Percentiles rank a stretch among this genome's conserved stretches.
phyloP scores from a whole-genome alignment of 2,888 invertebrate genomes.

The Drosophila gaucha region DNA sequence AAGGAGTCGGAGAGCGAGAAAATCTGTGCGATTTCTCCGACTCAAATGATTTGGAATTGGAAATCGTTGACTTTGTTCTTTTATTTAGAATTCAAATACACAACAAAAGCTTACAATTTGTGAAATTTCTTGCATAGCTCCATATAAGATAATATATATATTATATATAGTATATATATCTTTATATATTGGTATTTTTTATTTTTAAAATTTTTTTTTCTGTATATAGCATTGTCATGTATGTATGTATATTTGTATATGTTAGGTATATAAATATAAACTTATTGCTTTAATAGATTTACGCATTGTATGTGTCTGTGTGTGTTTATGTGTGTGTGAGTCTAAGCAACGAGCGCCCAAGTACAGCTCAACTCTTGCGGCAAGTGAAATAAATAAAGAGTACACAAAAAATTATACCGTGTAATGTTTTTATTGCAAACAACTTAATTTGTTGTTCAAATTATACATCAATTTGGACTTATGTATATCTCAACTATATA shows the following conservation, averaged over 20 bases:
- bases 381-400: conserved; percentile 22
- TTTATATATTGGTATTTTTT: conserved; percentile 39
- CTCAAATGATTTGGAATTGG: conserved; percentile 38
- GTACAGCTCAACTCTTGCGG: conserved; percentile 39
- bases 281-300: conserved; percentile 73
- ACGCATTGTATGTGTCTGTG: conserved; percentile 47
- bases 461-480: conserved; percentile 43
- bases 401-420: conserved; percentile 31
- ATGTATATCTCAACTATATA: conserved; percentile 35
- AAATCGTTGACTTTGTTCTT: conserved; percentile 64
- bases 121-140: conserved; percentile 58
- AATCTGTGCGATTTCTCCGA: conserved; percentile 25
- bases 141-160: conserved; percentile 50
- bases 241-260: conserved; percentile 68
- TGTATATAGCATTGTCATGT: conserved; percentile 66
- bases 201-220: conserved; percentile 41
- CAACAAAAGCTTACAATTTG: conserved; percentile 78
- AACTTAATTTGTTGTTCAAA: conserved; percentile 43
- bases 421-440: conserved; percentile 50
- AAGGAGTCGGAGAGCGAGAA: conserved; percentile 10
- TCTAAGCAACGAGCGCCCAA: conserved; percentile 46
- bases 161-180: conserved; percentile 51
- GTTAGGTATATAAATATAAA: conserved; percentile 65
- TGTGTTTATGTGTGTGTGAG: conserved; percentile 32
- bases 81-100: conserved; percentile 75